Base-by-base conservation (phyloP, 2,888 invertebrate species). In the Seira musarum region DNA sequence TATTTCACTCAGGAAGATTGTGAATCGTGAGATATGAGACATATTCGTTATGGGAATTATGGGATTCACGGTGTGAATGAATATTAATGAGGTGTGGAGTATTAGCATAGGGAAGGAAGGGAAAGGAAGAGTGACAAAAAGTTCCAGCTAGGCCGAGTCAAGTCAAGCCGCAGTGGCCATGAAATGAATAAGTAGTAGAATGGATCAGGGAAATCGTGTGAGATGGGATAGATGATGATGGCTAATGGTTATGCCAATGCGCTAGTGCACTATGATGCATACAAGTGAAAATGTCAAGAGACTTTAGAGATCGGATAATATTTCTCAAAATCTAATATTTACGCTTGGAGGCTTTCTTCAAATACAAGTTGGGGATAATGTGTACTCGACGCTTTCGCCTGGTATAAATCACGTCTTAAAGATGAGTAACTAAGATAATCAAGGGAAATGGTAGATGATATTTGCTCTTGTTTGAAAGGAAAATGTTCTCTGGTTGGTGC, bases 51-150 rank as follows among this genome's bases (percentile, higher is more conserved):
- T 49, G 49, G 49, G 49, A 49, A 13, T 49, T 49, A 49, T 49
- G 49, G 49, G 49, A 30, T 30, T 30, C 30, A 30, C 30, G 30
- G 8, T 30, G 30, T 30, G 49, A 49, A 49, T 49, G 49, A 49
- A 49, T 49, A 49, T 49, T 49, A 49, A 49, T 49, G 49, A 49
- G 49, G 15, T 49, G 49, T 49, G 49, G 30, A 30, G 30, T 30
- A 30, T 30, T 30, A 30, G 30, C 6, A 13, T 49, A 2, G 17
- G 49, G n/a, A n/a, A n/a, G n/a, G n/a, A n/a, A n/a, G n/a, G n/a
- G n/a, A n/a, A 13, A 49, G 49, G 49, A 49, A 15, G 49, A 49
- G 17, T 49, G 49, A 49, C 49, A 13, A 8, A 30, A 30, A 30
- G 2, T 8, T 8, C 30, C 30, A 30, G 8, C n/a, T n/a, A n/a